Evolutionary conservation across 1,140 invertebrate genomes (phyloP).

Genomic region (Philaenus spumarius): DNA sequence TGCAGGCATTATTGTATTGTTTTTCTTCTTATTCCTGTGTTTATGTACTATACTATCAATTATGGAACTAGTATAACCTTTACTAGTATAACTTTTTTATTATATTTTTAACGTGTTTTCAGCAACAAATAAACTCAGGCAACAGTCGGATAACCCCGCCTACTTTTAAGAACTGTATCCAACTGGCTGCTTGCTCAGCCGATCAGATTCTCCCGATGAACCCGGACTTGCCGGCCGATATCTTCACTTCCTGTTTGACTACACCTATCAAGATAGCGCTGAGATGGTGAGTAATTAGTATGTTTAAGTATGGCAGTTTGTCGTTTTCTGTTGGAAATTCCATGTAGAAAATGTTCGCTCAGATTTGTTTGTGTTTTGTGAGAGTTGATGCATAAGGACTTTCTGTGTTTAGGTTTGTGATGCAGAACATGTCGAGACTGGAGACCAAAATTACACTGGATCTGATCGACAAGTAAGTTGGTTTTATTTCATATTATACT

Average conservation of each 20-base stretch:
- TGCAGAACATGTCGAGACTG: constrained; percentile 76
- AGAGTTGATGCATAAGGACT: no score
- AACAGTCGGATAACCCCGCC: constrained; percentile 36
- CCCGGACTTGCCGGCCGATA: constrained; percentile 95
- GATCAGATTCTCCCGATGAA: constrained; percentile 95
- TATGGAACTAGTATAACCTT: no score
- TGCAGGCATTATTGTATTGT: no score
- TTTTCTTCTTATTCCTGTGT: no score
- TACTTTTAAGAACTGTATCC: constrained; percentile 87
- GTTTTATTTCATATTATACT: no score
- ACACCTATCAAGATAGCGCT: constrained; percentile 97
- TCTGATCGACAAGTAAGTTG: constrained; percentile 83
- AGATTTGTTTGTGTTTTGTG: background rate
- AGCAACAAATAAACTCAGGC: background rate
- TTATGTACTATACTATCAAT: no score
- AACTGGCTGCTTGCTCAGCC: constrained; percentile 87
- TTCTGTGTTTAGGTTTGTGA: constrained; percentile 73
- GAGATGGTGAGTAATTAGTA: constrained; percentile 68
- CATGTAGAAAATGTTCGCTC: background rate
- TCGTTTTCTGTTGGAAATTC: constrained; percentile 1
- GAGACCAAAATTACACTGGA: constrained; percentile 75
- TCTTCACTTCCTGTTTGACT: constrained; percentile 96
- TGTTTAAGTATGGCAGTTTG: background rate
- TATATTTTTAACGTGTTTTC: no score
- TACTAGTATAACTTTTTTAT: no score